Conservation (phyloP, 1,140 invertebrate genomes). For the Oedothorax gibbosus region DNA sequence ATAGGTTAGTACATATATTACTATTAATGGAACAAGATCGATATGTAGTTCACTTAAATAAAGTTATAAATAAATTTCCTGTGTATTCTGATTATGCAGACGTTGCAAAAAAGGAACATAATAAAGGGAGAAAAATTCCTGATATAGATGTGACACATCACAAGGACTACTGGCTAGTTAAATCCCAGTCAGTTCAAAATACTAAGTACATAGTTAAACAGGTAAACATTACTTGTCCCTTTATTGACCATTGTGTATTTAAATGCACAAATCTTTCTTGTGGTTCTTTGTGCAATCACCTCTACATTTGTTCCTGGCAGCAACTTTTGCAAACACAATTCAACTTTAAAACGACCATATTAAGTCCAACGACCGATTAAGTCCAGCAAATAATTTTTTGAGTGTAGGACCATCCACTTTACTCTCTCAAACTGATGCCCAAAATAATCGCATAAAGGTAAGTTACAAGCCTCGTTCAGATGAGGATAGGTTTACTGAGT, state of each 20-base stretch:
- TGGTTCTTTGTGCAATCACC: background rate
- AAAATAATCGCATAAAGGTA: background rate
- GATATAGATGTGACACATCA: background rate
- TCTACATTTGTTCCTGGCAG: background rate
- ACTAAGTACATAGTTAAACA: background rate
- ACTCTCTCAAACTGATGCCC: background rate
- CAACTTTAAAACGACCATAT: background rate
- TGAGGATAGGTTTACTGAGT: background rate
- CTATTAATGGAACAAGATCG: background rate
- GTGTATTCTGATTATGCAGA: background rate
- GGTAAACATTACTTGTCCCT: background rate
- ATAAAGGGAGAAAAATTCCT: background rate
- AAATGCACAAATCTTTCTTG: background rate
- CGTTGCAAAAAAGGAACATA: background rate
- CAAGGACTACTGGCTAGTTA: background rate
- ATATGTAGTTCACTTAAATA: background rate
- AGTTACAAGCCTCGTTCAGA: background rate
- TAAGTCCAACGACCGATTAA: too few species aligned
- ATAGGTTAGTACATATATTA: background rate
- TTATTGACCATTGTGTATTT: background rate
- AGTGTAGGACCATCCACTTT: background rate
- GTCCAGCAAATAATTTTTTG: background rate
- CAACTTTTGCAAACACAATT: background rate
- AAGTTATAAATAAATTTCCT: background rate
- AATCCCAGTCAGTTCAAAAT: background rate